Percentiles rank a stretch among this genome's conserved stretches.
Conservation (phyloP, 2,113 vertebrate genomes). For the Nycticryphes semicollaris region DNA sequence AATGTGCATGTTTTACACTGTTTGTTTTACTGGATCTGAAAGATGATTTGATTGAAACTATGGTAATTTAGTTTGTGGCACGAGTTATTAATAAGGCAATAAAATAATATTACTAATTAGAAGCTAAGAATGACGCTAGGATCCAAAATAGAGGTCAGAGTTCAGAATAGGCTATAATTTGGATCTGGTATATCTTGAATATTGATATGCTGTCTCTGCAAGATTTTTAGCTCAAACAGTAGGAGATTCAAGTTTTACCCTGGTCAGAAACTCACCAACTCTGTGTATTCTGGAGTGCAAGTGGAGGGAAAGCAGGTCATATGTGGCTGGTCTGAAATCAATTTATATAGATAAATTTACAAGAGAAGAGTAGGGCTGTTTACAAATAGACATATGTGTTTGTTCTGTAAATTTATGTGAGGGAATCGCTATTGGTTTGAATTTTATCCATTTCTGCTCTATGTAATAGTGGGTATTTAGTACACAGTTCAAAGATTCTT, state of each 20-base stretch:
- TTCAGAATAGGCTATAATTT: background rate
- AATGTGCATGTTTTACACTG: background rate
- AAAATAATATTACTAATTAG: slow-evolving; percentile 22
- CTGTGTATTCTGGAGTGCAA: background rate
- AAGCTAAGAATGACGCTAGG: background rate
- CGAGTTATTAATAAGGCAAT: background rate
- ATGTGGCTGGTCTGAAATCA: background rate
- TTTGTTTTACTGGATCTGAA: background rate
- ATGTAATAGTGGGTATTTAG: background rate
- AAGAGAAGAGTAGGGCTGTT: background rate
- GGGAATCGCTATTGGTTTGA: background rate
- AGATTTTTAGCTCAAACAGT: background rate
- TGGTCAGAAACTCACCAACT: background rate
- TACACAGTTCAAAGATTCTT: background rate
- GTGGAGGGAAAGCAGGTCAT: background rate
- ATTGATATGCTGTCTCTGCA: background rate
- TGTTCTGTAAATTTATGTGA: background rate
- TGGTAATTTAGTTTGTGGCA: background rate
- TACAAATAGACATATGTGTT: accelerated
- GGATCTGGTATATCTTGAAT: background rate
- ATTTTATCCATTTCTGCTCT: background rate
- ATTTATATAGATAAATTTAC: background rate
- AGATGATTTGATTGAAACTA: background rate
- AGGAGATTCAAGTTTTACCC: background rate
- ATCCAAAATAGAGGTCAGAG: background rate